Base-by-base conservation (phyloP, 2,113 vertebrate genomes). In the Actinemys pallida region DNA sequence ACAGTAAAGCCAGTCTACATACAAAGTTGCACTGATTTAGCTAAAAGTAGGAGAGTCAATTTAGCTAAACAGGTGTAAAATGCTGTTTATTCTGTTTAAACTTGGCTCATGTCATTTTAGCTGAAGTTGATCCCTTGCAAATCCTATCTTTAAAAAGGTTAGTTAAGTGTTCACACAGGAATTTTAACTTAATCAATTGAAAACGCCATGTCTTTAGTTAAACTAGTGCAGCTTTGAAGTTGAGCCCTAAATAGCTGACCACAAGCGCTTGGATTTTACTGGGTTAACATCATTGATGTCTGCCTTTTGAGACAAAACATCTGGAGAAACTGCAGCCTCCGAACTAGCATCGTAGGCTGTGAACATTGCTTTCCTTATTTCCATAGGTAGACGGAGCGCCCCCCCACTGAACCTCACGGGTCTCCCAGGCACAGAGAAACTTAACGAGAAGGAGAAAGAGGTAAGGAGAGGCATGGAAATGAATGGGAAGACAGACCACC, bases 401-500 rank as follows among this genome's bases (percentile, higher is more conserved):
- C 99, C 99, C 0, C 99, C 99, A 0, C 98, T 99, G 95, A 99
- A 99, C 98, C 98, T 99, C 96, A 99, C 99, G 0, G 99, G 99
- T 75, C 99, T 99, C 69, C 99, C 99, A 4, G 99, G 99, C 65
- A 99, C 99, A 0, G 99, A 99, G 98, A 99, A 99, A 78, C 99
- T 99, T 75, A 99, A 99, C 12, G 99, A 99, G 94, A 99, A 99
- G 83, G 99, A 99, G 98, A 99, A 99, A 97, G 99, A 99, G 99
- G 99, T 99, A 99, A 98, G 87, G 90, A 86, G 82, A 92, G 79
- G 24, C 72, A 29, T 39, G 42, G 90, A 65, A 78, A 45, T 47
- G 20, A 42, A 45, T 16, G 78, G 6, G 52, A 84, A 50, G 52
- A 45, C 42, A 17, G 16, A 8, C 54, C n/a, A 20, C 2, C 25